Percentiles rank a stretch among this genome's conserved stretches.
These are phyloP conservation scores for Drosophila nr. perissopoda DNA, from an alignment of 2,888 invertebrate genomes.

Conservation along the genomic window DNA sequence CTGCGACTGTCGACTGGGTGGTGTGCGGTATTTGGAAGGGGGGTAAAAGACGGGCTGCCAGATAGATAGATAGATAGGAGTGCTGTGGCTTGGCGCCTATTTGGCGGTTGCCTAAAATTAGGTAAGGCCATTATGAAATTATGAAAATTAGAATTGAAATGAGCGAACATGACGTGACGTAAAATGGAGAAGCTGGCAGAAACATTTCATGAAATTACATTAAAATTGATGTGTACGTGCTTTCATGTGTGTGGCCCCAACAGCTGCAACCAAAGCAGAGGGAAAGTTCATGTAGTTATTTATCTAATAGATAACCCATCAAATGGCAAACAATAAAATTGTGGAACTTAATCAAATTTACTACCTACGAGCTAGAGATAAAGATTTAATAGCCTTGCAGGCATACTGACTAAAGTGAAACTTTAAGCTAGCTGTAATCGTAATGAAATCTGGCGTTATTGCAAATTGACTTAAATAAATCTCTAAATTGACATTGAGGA, in stretches of 20 bases:
- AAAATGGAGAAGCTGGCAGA: background rate
- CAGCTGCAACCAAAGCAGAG: background rate
- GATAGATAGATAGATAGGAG: background rate
- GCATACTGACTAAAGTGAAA: background rate
- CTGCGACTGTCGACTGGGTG: background rate
- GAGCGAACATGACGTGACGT: slow-evolving; percentile 42
- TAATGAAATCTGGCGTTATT: background rate
- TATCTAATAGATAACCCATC: slow-evolving; percentile 9
- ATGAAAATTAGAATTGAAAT: slow-evolving; percentile 64
- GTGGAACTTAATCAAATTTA: background rate
- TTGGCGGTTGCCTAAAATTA: slow-evolving; percentile 49
- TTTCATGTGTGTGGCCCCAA: slow-evolving; percentile 7
- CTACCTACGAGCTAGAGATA: background rate
- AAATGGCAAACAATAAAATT: slow-evolving; percentile 8
- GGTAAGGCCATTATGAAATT: slow-evolving; percentile 69
- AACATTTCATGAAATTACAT: slow-evolving; percentile 37
- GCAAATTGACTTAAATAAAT: background rate
- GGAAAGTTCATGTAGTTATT: slow-evolving; percentile 5
- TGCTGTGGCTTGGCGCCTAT: slow-evolving; percentile 11
- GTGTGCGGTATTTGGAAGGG: background rate
- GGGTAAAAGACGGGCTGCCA: background rate
- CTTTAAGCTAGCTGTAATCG: background rate
- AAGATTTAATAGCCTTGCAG: background rate
- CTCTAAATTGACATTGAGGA: background rate
- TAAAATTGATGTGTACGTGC: slow-evolving; percentile 10